Evolutionary conservation across 2,113 vertebrate species (phyloP), one percentile per base, ranked within the genome.

Genomic region (Polyodon spathula): DNA sequence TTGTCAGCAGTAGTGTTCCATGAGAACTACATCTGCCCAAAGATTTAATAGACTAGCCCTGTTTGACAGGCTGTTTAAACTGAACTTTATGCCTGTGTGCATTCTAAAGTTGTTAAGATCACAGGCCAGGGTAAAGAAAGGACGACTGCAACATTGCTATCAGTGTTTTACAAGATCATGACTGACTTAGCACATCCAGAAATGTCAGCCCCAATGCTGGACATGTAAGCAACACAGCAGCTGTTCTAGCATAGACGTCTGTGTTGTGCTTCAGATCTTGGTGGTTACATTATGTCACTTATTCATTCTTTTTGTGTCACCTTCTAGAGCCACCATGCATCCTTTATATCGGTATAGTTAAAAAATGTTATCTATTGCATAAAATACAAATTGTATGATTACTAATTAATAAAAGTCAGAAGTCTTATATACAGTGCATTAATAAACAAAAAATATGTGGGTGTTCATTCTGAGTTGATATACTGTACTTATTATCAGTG

Each of bases 161-260:
- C n/a, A 42, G 15, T 37, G 42, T 6, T n/a, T 37, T 43, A 37
- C 42, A 17, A 48, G 58, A 44, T 59, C 58, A 42, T 37, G 16
- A 46, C 9, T 27, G 58, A 37, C 37, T 59, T 50, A 59, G 17
- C 58, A 50, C 58, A 27, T 59, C 15, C 17, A 17, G 8, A 59
- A 59, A 59, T 37, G 12, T 50, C 43, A 27, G 37, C 44, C 44
- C 12, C 7, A 8, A 44, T 50, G 37, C 17, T 8, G 17, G 41
- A 56, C 37, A 56, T 40, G 54, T 38, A 11, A 10, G 17, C 12
- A 37, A 50, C 17, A 3, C 17, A 16, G 58, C 58, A 59, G 27
- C 58, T 59, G 58, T 8, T 27, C 27, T 27, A 27, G 27, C 27
- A 27, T 27, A 27, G 27, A 27, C 27, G 27, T 27, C 27, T 27